phyloP scores from a whole-genome alignment of 2,888 invertebrate genomes.

The Dicyrtomina minuta region DNA sequence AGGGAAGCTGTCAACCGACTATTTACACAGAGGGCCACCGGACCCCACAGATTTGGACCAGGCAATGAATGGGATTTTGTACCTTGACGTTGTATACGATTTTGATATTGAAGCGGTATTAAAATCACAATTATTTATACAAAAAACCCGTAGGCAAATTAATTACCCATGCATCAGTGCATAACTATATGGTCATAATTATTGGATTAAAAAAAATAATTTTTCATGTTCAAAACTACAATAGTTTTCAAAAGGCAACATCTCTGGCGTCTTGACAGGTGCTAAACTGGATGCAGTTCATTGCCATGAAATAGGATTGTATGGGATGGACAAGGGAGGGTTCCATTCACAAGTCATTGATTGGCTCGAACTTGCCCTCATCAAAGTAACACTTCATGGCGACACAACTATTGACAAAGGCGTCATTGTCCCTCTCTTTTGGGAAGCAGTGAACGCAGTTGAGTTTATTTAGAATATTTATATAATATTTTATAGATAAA shows the following conservation, averaged over 20 bases:
- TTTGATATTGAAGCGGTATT: too few species aligned
- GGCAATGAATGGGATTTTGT: constrained; percentile 46
- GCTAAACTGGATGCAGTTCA: constrained; percentile 13
- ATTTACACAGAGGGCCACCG: too few species aligned
- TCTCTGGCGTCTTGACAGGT: neutral
- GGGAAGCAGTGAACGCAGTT: neutral
- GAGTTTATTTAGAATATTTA: too few species aligned
- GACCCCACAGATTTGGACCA: constrained; percentile 40
- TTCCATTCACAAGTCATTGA: constrained; percentile 8
- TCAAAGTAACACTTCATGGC: neutral
- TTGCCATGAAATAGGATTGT: constrained; percentile 14
- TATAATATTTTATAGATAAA: too few species aligned
- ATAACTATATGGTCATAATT: too few species aligned
- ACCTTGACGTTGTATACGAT: constrained; percentile 45
- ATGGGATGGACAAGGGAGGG: neutral
- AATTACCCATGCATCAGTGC: too few species aligned
- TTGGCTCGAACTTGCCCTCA: constrained; percentile 19
- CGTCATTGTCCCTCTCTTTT: neutral
- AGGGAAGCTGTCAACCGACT: too few species aligned
- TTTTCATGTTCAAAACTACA: too few species aligned
- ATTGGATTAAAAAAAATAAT: too few species aligned
- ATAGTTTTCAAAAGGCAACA: neutral
- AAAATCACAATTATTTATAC: too few species aligned
- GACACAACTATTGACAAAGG: neutral
- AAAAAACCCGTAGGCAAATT: too few species aligned